phyloP scores from a whole-genome alignment of 2,113 vertebrate species.

The Saguinus midas region DNA sequence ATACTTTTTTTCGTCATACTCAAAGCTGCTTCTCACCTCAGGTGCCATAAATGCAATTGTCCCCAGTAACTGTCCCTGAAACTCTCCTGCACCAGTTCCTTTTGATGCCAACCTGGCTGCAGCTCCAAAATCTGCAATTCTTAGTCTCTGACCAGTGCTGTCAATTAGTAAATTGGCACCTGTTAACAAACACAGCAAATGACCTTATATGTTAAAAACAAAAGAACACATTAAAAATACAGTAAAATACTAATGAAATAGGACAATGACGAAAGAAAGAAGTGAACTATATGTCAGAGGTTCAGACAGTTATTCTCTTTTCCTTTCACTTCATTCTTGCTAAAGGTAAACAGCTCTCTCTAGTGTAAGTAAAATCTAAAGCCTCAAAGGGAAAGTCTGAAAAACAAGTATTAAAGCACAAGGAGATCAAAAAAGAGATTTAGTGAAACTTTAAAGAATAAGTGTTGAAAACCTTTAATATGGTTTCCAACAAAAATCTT shows the following conservation, averaged over 20 bases:
- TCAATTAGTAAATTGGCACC: conserved; percentile 95
- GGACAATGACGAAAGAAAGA: background rate
- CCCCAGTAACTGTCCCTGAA: conserved; percentile 93
- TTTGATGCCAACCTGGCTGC: conserved; percentile 93
- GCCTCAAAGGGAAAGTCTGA: background rate
- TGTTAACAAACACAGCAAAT: conserved; percentile 78
- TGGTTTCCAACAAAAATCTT: conserved; percentile 11
- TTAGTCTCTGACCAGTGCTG: conserved; percentile 93
- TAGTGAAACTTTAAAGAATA: background rate
- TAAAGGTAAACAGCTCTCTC: background rate
- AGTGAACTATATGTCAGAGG: background rate
- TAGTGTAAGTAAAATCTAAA: background rate
- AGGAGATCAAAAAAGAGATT: background rate
- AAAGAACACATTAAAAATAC: background rate
- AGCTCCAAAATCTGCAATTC: conserved; percentile 94
- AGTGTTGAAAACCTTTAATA: background rate
- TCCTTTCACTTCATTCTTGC: background rate
- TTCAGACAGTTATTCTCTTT: background rate
- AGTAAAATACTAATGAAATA: background rate
- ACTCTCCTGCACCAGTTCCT: conserved; percentile 93
- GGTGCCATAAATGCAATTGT: conserved; percentile 96
- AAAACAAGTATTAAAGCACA: background rate
- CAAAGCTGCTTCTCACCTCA: conserved; percentile 85
- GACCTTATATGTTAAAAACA: conserved; percentile 47
- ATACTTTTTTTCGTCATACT: background rate